Conservation (phyloP, 1,140 invertebrate species). For the Drosophila bocki region DNA sequence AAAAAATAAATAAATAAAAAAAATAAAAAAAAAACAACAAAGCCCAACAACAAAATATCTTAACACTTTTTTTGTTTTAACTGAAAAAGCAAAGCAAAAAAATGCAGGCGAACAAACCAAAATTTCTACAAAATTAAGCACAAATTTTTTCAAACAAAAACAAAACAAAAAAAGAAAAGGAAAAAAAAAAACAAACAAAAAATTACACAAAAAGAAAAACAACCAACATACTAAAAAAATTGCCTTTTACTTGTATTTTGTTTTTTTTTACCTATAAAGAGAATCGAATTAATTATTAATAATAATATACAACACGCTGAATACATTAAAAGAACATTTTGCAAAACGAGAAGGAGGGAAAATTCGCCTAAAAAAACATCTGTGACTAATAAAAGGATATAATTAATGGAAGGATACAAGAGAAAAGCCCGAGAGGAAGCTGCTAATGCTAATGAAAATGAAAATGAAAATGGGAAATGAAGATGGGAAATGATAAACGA, state of each 20-base stretch:
- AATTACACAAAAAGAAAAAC: conserved; percentile 48
- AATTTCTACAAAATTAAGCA: conserved; percentile 79
- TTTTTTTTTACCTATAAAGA: conserved; percentile 65
- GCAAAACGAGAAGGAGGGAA: conserved; percentile 13
- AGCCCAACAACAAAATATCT: conserved; percentile 26
- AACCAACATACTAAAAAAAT: conserved; percentile 57
- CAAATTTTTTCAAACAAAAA: conserved; percentile 71
- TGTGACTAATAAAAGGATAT: conserved; percentile 68
- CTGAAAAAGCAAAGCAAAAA: conserved; percentile 32
- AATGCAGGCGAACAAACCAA: conserved; percentile 55
- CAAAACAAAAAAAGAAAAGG: conserved; percentile 48
- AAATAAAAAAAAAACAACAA: conserved; percentile 22
- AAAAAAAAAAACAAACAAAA: conserved; percentile 24
- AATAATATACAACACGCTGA: conserved; percentile 73
- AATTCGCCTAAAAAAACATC: conserved; percentile 60
- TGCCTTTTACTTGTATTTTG: conserved; percentile 79
- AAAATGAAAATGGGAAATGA: conserved; percentile 7
- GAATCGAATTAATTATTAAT: conserved; percentile 46
- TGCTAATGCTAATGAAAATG: conserved; percentile 1
- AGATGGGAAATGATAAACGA: conserved; percentile 2
- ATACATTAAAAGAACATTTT: conserved; percentile 63
- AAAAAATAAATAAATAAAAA: conserved; percentile 2
- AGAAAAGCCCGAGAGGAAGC: conserved; percentile 48
- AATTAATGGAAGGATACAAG: conserved; percentile 26
- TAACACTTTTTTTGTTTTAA: conserved; percentile 42